Evolutionary conservation across 2,113 vertebrate species (phyloP).

Genomic region (Spheniscus mendiculus): DNA sequence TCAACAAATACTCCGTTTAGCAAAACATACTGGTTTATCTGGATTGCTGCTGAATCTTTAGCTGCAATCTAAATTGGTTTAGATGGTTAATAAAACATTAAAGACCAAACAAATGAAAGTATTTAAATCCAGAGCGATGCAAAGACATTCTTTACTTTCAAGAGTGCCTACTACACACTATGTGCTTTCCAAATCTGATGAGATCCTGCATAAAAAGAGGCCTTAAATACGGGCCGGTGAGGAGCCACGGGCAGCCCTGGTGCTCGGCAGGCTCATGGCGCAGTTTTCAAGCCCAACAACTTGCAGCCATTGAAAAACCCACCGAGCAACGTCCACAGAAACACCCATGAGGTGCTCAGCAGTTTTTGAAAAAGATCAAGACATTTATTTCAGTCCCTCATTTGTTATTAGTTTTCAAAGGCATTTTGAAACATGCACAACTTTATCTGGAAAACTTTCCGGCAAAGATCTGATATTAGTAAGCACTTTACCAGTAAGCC

Average conservation of each 20-base stretch:
- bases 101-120: neutral
- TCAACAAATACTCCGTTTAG: neutral
- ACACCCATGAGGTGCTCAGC: neutral
- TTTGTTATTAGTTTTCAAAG: neutral
- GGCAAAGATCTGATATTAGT: neutral
- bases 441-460: neutral
- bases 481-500: neutral
- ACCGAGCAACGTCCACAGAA: neutral
- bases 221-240: neutral
- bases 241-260: neutral
- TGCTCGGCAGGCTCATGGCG: neutral
- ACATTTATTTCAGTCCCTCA: neutral
- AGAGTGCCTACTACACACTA: neutral
- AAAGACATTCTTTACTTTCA: neutral
- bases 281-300: neutral
- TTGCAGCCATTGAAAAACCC: neutral
- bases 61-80: neutral
- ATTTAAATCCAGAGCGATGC: neutral
- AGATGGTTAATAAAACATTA: constrained; percentile 10
- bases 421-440: neutral
- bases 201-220: neutral
- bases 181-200: neutral
- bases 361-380: neutral
- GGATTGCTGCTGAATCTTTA: constrained; percentile 6
- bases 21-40: constrained; percentile 35